These are phyloP conservation scores for Drosophila ustulata DNA, from an alignment of 2,888 invertebrate genomes.

Conservation along the genomic window DNA sequence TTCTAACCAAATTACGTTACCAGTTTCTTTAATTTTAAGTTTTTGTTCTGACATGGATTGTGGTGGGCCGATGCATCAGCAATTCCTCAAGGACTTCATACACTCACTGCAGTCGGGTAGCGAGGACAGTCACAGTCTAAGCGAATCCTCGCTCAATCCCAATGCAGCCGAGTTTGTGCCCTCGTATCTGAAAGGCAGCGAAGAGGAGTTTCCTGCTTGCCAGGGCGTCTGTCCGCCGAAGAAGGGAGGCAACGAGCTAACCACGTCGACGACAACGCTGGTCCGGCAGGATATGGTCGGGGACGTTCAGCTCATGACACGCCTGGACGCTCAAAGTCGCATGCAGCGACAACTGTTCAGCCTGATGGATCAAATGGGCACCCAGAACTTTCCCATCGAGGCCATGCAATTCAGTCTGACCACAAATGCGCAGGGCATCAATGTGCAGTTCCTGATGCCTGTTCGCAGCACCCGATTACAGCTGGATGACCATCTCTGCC, in stretches of 20 bases:
- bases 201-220: not conserved
- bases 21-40: not conserved
- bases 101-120: slow-evolving; percentile 22
- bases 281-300: slow-evolving; percentile 12
- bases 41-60: slow-evolving; percentile 29
- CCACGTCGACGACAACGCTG: slow-evolving; percentile 55
- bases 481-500: slow-evolving; percentile 29
- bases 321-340: slow-evolving; percentile 2
- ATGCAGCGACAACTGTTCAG: slow-evolving; percentile 53
- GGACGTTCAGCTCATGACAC: slow-evolving; percentile 16
- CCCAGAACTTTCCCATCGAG: slow-evolving; percentile 35
- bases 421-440: slow-evolving; percentile 51
- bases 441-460: slow-evolving; percentile 46
- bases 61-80: slow-evolving; percentile 23
- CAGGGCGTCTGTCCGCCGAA: not conserved
- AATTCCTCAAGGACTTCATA: slow-evolving; percentile 33
- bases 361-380: slow-evolving; percentile 56
- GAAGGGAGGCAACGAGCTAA: slow-evolving; percentile 4
- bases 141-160: slow-evolving; percentile 55
- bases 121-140: slow-evolving; percentile 19
- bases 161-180: slow-evolving; percentile 67
- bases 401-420: slow-evolving; percentile 42
- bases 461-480: not conserved
- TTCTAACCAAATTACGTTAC: slow-evolving; percentile 39
- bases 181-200: slow-evolving; percentile 27